phyloP scores from a whole-genome alignment of 2,888 invertebrate species.

The Clostera curtula region DNA sequence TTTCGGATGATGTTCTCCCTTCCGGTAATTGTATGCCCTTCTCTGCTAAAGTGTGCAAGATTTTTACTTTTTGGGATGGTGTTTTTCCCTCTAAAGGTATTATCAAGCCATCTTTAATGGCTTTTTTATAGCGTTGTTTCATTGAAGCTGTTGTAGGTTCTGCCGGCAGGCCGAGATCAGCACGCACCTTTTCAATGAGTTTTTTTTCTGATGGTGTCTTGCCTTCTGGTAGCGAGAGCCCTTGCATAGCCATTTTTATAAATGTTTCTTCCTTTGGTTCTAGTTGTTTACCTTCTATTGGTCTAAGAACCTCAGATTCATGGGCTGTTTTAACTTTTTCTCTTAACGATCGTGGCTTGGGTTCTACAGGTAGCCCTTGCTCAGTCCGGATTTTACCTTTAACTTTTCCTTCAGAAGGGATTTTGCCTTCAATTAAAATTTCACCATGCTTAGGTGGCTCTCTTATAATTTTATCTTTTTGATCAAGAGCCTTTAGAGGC shows the following conservation, averaged over 20 bases:
- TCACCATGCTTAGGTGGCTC: constrained; percentile 20
- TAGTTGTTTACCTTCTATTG: constrained; percentile 18
- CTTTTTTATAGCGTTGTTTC: constrained; percentile 5
- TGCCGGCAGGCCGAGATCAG: constrained; percentile 25
- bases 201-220: constrained; percentile 25
- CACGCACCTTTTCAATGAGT: constrained; percentile 20
- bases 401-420: constrained; percentile 21
- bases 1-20: constrained; percentile 23
- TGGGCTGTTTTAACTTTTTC: neutral
- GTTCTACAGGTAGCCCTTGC: too few relatives aligned
- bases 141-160: constrained; percentile 18
- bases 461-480: constrained; percentile 24
- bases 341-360: neutral
- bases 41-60: constrained; percentile 1
- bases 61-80: constrained; percentile 2
- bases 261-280: constrained; percentile 23
- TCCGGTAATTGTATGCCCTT: neutral
- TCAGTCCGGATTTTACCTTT: constrained; percentile 20
- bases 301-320: constrained; percentile 7
- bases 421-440: constrained; percentile 24
- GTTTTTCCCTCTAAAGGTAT: constrained; percentile 5
- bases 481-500: constrained; percentile 14
- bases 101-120: constrained; percentile 4
- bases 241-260: constrained; percentile 16
- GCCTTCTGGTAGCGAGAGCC: constrained; percentile 25